Base-by-base conservation (phyloP, 1,140 invertebrate species). In the Heliothis virescens region DNA sequence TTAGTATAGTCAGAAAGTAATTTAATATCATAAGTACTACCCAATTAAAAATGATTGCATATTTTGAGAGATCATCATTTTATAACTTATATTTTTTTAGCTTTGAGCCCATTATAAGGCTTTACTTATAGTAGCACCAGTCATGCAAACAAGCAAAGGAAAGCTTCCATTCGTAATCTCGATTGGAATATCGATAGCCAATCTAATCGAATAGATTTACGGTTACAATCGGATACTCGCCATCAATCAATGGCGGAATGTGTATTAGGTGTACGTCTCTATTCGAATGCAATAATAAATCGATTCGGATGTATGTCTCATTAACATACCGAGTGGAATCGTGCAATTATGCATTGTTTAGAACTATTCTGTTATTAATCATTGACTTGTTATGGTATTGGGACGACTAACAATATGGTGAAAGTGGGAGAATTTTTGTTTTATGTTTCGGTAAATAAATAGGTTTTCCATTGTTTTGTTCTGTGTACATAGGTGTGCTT, bases 201-300 rank as follows among this genome's bases (percentile, higher is more conserved):
- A 50, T 60, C 59, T 60, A 60, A 48, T 67, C 63, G 63, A 67
- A 50, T 67, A 67, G 63, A 63, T 63, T 63, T 67, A 67, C 63
- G 47, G 67, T 71, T 71, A 62, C 73, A 62, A 75, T 69, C 67
- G 76, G 85, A 82, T 86, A 89, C 88, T 83, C 86, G 83, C 85
- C 80, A 91, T 92, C 87, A 89, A 90, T 91, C 89, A 92, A 86
- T 79, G 52, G 67, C 52, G 87, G 87, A 88, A 89, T 90, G 85
- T 81, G 87, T 86, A 84, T 87, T 85, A 85, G 83, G 80, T 82
- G 85, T 86, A 85, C 62, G 75, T 91, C 86, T 86, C 78, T 85
- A 87, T 91, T 83, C 88, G 83, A 89, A 90, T 87, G 82, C 55
- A 83, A 73, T 71, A 87, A 84, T 88, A 87, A 88, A 88, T 91